These are phyloP conservation scores for Gadus macrocephalus DNA, from an alignment of 2,113 vertebrate species.

Conservation along the genomic window DNA sequence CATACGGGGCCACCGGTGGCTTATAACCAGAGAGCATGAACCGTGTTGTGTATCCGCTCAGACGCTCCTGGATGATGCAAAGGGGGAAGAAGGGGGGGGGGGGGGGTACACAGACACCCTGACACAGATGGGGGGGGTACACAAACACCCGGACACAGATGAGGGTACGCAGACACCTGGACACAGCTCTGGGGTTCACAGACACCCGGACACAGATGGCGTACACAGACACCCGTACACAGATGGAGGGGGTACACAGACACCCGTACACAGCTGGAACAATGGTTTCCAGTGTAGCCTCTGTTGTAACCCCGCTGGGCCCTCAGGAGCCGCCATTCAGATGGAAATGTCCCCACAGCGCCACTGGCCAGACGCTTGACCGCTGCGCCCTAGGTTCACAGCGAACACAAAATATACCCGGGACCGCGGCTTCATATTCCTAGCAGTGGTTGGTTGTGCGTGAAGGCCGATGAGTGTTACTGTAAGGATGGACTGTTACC, in stretches of 20 bases:
- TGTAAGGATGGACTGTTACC: neutral
- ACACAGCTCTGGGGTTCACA: too few species aligned
- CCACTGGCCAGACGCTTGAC: conserved; percentile 47
- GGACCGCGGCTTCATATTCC: conserved; percentile 1
- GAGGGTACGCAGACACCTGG: too few species aligned
- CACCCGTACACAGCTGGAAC: conserved; percentile 48
- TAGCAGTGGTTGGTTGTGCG: neutral
- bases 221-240: too few species aligned
- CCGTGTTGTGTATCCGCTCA: conserved; percentile 20
- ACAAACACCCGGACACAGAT: too few species aligned
- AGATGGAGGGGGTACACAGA: neutral
- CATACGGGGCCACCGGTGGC: neutral
- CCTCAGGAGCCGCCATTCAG: conserved; percentile 54
- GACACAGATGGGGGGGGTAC: conserved; percentile 33
- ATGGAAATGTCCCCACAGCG: conserved; percentile 60
- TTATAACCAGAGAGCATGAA: conserved; percentile 3
- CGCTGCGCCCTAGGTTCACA: neutral
- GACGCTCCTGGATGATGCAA: conserved; percentile 17
- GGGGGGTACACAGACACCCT: neutral
- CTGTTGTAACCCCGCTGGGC: conserved; percentile 60
- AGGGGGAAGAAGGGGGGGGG: neutral
- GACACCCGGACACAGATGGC: too few species aligned
- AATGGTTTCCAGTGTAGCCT: conserved; percentile 62
- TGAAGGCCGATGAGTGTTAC: neutral
- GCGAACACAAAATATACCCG: neutral